Evolutionary conservation across 2,888 invertebrate species (phyloP), one percentile per base, ranked within the genome.

Genomic region (Protophormia terraenovae): DNA sequence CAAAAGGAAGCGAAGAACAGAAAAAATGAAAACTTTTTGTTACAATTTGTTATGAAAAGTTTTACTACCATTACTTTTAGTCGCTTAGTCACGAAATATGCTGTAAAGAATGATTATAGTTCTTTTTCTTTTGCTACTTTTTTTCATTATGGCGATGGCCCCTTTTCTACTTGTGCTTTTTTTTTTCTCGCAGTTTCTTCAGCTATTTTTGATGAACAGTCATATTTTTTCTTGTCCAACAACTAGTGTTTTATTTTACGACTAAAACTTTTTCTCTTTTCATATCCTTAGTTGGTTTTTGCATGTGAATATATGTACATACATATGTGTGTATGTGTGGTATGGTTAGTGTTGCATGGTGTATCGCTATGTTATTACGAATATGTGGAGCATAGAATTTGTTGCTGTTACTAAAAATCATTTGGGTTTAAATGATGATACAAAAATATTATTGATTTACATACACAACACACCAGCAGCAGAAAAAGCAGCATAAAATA

Each of bases 61-160:
- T 81, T 84, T 47, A 69, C 45, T 55, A 19, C 67, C 72, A 81
- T 81, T 72, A 84, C 53, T 84, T 84, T 80, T 84, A 72, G 77
- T 67, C 72, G 84, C 84, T 84, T 81, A 84, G 81, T 84, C 84
- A 81, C 77, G 77, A 84, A 84, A 81, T 81, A 77, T 84, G 80
- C 81, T 84, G 76, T 55, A 55, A 77, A 84, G 72, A 84, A 84
- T 77, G 76, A 84, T 84, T 76, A 72, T 55, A 62, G 67, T 67
- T 77, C 19, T 71, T 75, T 55, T 55, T 19, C 38, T 53, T 24
- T 32, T 14, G 5, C 32, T 64, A 6, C 12, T 41, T 53, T 45
- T 55, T 75, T 38, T 64, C 12, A 14, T 41, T 66, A 27, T 45
- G 22, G 35, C 24, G 14, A 19, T 45, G 2, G 60, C 35, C 27